Conservation (phyloP, 2,888 invertebrate genomes). For the Drosophila imparisetae region DNA sequence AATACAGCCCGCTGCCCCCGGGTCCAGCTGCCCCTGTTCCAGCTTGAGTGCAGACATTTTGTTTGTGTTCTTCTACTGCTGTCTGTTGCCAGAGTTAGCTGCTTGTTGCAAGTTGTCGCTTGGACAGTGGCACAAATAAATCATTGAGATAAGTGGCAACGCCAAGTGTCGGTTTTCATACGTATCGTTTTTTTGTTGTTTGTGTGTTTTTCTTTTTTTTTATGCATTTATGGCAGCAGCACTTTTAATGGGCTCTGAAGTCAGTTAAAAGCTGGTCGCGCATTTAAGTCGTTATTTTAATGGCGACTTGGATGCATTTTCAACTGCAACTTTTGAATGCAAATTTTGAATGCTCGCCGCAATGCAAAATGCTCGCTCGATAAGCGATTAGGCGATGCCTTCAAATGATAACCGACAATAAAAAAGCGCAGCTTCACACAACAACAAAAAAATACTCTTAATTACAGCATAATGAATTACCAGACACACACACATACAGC, state of each 20-base stretch:
- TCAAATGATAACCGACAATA: constrained; percentile 71
- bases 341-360: constrained; percentile 41
- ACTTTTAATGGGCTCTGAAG: constrained; percentile 26
- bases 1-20: constrained; percentile 8
- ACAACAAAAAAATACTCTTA: constrained; percentile 51
- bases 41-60: constrained; percentile 55
- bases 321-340: constrained; percentile 37
- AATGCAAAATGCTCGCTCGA: constrained; percentile 34
- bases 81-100: constrained; percentile 15
- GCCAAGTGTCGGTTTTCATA: constrained; percentile 17
- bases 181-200: neutral
- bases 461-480: constrained; percentile 69
- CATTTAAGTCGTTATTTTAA: constrained; percentile 34
- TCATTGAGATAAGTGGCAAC: constrained; percentile 62
- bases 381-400: constrained; percentile 69
- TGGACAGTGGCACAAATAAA: constrained; percentile 53
- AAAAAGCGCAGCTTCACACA: constrained; percentile 65
- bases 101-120: constrained; percentile 33
- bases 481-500: constrained; percentile 15
- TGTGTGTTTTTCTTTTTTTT: neutral
- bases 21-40: neutral
- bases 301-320: constrained; percentile 27
- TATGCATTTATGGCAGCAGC: constrained; percentile 40
- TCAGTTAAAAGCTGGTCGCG: constrained; percentile 23
- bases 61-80: constrained; percentile 34